phyloP scores from a whole-genome alignment of 2,888 invertebrate genomes.

The Onchidella celtica region DNA sequence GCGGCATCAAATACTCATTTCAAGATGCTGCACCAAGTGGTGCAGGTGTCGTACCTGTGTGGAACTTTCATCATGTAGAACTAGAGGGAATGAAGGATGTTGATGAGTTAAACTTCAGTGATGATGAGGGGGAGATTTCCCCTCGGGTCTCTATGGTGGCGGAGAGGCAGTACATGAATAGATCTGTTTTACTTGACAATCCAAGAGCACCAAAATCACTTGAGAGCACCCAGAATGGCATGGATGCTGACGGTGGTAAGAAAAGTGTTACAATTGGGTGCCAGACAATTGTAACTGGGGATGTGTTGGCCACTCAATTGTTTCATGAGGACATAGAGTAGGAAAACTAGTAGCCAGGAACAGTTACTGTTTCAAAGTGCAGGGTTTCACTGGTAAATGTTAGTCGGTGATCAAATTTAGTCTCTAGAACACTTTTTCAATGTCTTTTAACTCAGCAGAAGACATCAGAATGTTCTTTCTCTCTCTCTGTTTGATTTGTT shows the following conservation, averaged over 20 bases:
- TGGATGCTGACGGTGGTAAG: conserved; percentile 47
- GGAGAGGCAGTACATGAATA: conserved; percentile 78
- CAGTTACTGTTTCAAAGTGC: not conserved
- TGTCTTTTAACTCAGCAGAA: too few species aligned
- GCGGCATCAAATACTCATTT: conserved; percentile 72
- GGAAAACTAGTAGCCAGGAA: not conserved
- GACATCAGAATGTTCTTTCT: not conserved
- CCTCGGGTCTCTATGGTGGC: conserved; percentile 77
- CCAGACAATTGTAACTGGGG: conserved; percentile 80
- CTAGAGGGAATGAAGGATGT: conserved; percentile 72
- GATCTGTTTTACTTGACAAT: conserved; percentile 75
- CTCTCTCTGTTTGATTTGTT: too few species aligned
- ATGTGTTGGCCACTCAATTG: conserved; percentile 79
- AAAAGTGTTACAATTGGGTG: conserved; percentile 70
- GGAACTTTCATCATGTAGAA: conserved; percentile 76
- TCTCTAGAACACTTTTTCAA: too few species aligned
- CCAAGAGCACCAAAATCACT: conserved; percentile 48
- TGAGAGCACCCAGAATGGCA: conserved; percentile 44
- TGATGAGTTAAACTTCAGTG: conserved; percentile 72
- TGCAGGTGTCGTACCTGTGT: conserved; percentile 78
- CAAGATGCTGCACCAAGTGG: conserved; percentile 78
- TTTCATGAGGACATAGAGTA: conserved; percentile 76
- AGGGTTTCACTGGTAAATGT: too few species aligned
- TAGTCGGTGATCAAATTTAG: too few species aligned
- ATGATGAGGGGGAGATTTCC: conserved; percentile 63